Conservation (phyloP, 1,140 invertebrate genomes). For the Ylistrum balloti region DNA sequence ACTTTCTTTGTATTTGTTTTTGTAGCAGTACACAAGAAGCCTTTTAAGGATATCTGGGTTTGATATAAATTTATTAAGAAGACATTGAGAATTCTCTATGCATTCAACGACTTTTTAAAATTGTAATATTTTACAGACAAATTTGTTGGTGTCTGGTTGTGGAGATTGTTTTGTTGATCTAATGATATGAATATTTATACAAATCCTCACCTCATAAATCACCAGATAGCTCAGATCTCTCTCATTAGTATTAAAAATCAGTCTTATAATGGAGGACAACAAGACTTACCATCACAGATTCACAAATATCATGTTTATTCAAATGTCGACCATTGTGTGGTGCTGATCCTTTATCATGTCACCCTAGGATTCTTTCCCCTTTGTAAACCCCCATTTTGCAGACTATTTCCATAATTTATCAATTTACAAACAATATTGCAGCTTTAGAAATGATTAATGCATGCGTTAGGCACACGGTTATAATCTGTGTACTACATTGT, state of each 20-base stretch:
- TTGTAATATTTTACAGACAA: neutral
- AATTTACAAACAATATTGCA: neutral
- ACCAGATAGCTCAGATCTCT: too few relatives aligned
- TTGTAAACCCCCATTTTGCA: neutral
- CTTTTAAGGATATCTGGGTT: neutral
- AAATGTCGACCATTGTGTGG: neutral
- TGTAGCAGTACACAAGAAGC: neutral
- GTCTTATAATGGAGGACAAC: too few relatives aligned
- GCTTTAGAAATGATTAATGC: neutral
- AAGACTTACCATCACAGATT: too few relatives aligned
- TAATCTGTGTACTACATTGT: neutral
- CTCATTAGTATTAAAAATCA: too few relatives aligned
- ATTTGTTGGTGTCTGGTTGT: too few relatives aligned
- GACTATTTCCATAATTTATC: constrained; percentile 21
- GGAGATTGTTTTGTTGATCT: too few relatives aligned
- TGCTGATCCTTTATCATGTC: too few relatives aligned
- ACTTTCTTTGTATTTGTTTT: neutral
- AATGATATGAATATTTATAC: neutral
- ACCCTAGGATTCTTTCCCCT: neutral
- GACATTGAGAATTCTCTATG: neutral
- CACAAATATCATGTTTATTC: neutral
- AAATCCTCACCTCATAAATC: neutral
- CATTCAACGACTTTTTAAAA: neutral
- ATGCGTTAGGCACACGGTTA: neutral
- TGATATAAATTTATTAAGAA: neutral